Percentiles rank a stretch among this genome's conserved stretches.
Evolutionary conservation across 2,797 vertebrate species (phyloP).

Genomic region (Rhodeus uyekii): DNA sequence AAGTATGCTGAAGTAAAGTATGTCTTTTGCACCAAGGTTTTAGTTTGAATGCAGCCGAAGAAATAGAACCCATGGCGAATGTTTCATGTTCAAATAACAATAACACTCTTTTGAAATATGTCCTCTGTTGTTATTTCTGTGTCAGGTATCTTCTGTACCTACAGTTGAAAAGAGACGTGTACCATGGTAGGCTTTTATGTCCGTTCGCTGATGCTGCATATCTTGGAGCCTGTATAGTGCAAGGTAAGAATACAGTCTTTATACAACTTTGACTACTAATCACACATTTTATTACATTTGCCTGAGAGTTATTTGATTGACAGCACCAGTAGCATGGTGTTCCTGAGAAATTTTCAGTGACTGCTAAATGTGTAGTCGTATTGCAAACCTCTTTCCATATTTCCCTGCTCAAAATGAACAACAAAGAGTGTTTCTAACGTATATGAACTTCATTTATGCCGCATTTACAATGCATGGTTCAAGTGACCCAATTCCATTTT

Average conservation of each 20-base stretch:
- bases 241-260: conserved; percentile 79
- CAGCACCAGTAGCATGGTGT: background rate
- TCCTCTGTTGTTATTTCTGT: conserved; percentile 18
- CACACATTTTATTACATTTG: conserved; percentile 9
- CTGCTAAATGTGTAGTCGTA: background rate
- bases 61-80: background rate
- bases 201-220: conserved; percentile 94
- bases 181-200: conserved; percentile 94
- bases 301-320: background rate
- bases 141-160: conserved; percentile 94
- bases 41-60: background rate
- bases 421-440: background rate
- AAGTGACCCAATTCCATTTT: no score
- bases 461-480: no score
- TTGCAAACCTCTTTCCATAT: background rate
- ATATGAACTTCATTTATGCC: background rate
- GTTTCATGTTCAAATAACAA: background rate
- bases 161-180: conserved; percentile 96
- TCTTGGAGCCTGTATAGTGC: conserved; percentile 92
- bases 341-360: background rate
- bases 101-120: background rate
- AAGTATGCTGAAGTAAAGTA: background rate
- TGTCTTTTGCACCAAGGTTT: background rate
- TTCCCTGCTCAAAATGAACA: background rate
- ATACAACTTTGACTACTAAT: background rate